phyloP scores from a whole-genome alignment of 2,888 invertebrate species.

The Drosophila lacicola region DNA sequence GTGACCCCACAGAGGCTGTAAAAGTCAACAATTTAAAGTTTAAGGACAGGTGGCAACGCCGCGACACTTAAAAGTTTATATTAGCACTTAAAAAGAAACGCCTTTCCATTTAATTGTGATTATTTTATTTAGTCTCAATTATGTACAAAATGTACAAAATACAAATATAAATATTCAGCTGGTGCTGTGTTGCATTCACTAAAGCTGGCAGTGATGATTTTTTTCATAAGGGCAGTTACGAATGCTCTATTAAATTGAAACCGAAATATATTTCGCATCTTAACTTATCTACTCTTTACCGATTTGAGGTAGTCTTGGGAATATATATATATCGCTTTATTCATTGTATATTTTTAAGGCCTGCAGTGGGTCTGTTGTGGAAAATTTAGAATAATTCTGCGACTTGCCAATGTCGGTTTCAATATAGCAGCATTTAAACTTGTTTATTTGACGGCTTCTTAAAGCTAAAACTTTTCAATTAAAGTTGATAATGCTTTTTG shows the following conservation, averaged over 20 bases:
- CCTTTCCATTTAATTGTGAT: slow-evolving; percentile 4
- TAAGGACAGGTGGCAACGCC: neutral
- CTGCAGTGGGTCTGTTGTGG: slow-evolving; percentile 43
- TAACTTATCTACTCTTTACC: slow-evolving; percentile 41
- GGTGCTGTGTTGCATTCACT: slow-evolving; percentile 36
- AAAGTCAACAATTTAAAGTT: neutral
- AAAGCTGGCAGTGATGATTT: slow-evolving; percentile 72
- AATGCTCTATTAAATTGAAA: slow-evolving; percentile 41
- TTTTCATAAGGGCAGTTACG: slow-evolving; percentile 50
- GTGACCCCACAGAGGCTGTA: neutral
- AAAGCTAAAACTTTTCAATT: neutral
- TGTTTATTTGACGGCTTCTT: slow-evolving; percentile 22
- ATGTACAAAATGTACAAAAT: slow-evolving; percentile 57
- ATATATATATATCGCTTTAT: slow-evolving; percentile 33
- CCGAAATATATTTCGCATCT: slow-evolving; percentile 27
- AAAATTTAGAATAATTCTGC: slow-evolving; percentile 48
- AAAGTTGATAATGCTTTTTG: slow-evolving; percentile 1
- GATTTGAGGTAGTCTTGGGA: slow-evolving; percentile 63
- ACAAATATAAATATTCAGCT: slow-evolving; percentile 45
- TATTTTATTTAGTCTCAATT: slow-evolving; percentile 28
- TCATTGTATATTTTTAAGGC: slow-evolving; percentile 63
- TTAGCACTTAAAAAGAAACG: too few relatives aligned
- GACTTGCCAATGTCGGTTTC: slow-evolving; percentile 38
- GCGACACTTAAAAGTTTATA: neutral
- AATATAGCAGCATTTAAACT: slow-evolving; percentile 36